Evolutionary conservation across 2,888 invertebrate genomes (phyloP).

Genomic region (Thymelicus sylvestris): DNA sequence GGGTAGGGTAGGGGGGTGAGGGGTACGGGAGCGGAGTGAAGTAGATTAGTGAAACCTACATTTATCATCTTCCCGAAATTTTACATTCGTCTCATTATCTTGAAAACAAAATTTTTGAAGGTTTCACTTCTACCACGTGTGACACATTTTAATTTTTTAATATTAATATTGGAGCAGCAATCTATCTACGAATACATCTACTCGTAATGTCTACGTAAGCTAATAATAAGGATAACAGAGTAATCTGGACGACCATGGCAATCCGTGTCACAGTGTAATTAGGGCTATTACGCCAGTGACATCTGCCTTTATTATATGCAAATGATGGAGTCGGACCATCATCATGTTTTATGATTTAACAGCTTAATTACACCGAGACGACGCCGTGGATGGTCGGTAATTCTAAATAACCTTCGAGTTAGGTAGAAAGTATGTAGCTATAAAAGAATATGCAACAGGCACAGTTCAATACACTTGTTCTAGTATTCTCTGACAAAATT

Average conservation of each 20-base stretch:
- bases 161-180: too few species aligned
- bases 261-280: slow-evolving; percentile 36
- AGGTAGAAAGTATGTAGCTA: background rate
- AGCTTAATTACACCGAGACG: slow-evolving; percentile 45
- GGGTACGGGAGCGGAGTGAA: too few species aligned
- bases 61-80: too few species aligned
- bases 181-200: background rate
- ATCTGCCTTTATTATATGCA: slow-evolving; percentile 64
- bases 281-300: slow-evolving; percentile 48
- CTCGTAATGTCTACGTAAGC: background rate
- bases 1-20: too few species aligned
- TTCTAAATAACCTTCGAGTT: background rate
- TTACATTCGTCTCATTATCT: too few species aligned
- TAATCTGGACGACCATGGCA: background rate
- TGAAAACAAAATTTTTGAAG: too few species aligned
- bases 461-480: too few species aligned
- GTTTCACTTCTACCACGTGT: too few species aligned
- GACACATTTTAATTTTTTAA: too few species aligned
- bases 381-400: background rate
- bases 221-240: background rate
- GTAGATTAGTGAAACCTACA: too few species aligned
- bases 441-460: background rate
- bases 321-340: slow-evolving; percentile 51
- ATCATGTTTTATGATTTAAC: slow-evolving; percentile 53
- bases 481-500: too few species aligned